Conservation (phyloP, 2,797 vertebrate genomes). For the Phoxinus dragarum region DNA sequence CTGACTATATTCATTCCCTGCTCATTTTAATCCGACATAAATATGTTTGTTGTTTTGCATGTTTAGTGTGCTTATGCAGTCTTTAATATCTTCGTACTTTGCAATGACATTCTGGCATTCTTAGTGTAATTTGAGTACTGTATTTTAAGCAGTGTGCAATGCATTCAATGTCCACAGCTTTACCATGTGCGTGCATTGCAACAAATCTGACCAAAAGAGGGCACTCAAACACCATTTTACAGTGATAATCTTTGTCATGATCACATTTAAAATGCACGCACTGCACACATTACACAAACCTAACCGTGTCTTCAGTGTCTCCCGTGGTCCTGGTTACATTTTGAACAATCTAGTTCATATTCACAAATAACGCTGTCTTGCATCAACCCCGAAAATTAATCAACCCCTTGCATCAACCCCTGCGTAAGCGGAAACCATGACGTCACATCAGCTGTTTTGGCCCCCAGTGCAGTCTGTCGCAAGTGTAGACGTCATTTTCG, state of each 20-base stretch:
- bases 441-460: slow-evolving; percentile 43
- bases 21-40: not conserved
- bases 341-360: not conserved
- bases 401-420: not conserved
- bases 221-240: not conserved
- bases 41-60: not conserved
- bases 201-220: slow-evolving; percentile 21
- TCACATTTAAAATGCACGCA: not conserved
- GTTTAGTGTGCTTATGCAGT: not conserved
- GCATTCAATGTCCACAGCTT: not conserved
- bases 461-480: slow-evolving; percentile 38
- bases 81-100: not conserved
- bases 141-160: not conserved
- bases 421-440: slow-evolving; percentile 61
- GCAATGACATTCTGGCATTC: not conserved
- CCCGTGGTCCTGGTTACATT: not conserved
- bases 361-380: not conserved
- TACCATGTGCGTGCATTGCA: not conserved
- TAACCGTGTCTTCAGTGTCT: not conserved
- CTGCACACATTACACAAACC: not conserved
- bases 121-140: not conserved
- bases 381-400: not conserved
- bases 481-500: slow-evolving; percentile 50
- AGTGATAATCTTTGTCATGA: not conserved
- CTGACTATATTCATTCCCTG: not conserved